phyloP scores from a whole-genome alignment of 1,140 invertebrate genomes.

The Charaxes varanes region DNA sequence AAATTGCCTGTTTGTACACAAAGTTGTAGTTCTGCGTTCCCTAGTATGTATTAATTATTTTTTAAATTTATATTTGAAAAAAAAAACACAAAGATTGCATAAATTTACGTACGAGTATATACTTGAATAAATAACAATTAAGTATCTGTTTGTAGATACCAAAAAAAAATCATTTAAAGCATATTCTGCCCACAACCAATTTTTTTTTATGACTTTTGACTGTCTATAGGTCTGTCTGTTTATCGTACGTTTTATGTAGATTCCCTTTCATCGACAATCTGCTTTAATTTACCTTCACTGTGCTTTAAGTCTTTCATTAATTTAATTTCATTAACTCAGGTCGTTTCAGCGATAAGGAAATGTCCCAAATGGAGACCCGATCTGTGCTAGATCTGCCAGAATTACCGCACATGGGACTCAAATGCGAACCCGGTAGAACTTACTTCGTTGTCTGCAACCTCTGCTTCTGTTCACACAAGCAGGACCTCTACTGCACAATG shows the following conservation, averaged over 20 bases:
- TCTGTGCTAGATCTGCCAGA: slow-evolving; percentile 1
- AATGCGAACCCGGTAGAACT: slow-evolving; percentile 23
- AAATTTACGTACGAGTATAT: neutral
- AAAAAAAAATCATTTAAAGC: no score
- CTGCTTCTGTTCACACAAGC: slow-evolving; percentile 35
- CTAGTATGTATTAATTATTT: neutral
- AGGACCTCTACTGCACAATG: slow-evolving; percentile 20
- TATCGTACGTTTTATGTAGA: no score
- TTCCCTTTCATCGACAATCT: no score
- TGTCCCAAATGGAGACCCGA: slow-evolving; percentile 5
- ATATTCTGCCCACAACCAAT: no score
- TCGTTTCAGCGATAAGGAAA: slow-evolving; percentile 12
- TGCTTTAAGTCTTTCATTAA: neutral
- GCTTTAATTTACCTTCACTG: no score
- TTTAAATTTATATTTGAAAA: neutral
- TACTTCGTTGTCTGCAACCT: slow-evolving; percentile 51
- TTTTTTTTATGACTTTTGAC: no score
- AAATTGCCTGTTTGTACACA: slow-evolving; percentile 17
- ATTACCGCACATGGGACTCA: slow-evolving; percentile 10
- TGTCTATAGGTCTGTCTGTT: no score
- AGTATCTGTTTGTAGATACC: no score
- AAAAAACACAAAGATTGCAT: slow-evolving; percentile 3
- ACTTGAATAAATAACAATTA: no score
- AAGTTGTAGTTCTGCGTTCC: slow-evolving; percentile 7
- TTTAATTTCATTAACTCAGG: slow-evolving; percentile 1